These are phyloP conservation scores for Leptodactylus fuscus DNA, from an alignment of 2,113 vertebrate species.

Conservation along the genomic window DNA sequence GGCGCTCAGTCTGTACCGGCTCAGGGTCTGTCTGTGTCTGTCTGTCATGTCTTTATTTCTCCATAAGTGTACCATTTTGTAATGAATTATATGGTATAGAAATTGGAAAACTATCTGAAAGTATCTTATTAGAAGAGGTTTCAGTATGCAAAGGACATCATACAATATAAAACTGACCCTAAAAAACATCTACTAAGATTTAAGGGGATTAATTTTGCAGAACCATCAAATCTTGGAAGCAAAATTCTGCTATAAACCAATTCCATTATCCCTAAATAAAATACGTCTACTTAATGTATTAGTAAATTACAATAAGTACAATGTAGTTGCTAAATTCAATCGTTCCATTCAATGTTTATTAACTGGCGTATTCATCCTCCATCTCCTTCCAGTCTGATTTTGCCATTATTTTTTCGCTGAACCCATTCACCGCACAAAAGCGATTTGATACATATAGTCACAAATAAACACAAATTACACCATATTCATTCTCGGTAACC, in stretches of 20 bases:
- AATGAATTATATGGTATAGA: too few relatives aligned
- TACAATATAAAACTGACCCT: too few relatives aligned
- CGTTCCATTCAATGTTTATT: not conserved
- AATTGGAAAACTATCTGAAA: too few relatives aligned
- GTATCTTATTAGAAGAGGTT: too few relatives aligned
- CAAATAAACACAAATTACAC: slow-evolving; percentile 43
- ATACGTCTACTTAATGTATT: not conserved
- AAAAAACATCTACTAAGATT: too few relatives aligned
- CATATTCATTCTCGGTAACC: not conserved
- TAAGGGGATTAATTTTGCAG: too few relatives aligned
- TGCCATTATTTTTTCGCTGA: not conserved
- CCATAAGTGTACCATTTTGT: too few relatives aligned
- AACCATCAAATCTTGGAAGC: too few relatives aligned
- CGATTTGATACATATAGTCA: slow-evolving; percentile 33
- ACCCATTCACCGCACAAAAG: slow-evolving; percentile 26
- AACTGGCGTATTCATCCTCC: not conserved
- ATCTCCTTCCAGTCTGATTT: not conserved
- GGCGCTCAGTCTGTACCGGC: too few relatives aligned
- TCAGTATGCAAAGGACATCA: too few relatives aligned
- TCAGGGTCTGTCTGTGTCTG: too few relatives aligned
- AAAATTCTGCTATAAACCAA: not conserved
- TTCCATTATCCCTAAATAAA: not conserved
- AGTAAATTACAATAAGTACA: not conserved
- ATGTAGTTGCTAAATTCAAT: not conserved
- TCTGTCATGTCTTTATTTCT: too few relatives aligned